Conservation (phyloP, 2,797 vertebrate genomes). For the Rallus crepitans region DNA sequence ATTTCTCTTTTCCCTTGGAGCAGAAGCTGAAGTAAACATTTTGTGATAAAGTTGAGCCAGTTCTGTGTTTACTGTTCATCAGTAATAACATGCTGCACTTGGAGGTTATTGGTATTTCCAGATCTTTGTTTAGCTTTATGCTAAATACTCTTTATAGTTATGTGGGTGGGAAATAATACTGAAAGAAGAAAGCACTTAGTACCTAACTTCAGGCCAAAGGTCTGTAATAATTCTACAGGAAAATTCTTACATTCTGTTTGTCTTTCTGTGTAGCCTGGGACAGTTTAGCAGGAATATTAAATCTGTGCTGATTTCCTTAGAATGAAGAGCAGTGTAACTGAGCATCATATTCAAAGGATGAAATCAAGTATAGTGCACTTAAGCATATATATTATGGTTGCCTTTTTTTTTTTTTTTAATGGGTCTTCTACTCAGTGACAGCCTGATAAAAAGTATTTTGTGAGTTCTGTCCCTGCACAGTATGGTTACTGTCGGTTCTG, state of each 20-base stretch:
- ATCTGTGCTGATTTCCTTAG: not conserved
- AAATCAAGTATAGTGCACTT: not conserved
- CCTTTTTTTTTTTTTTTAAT: not conserved
- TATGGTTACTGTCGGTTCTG: not conserved
- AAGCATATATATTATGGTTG: not conserved
- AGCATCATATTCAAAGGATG: not conserved
- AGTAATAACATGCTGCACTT: not conserved
- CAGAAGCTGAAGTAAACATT: not conserved
- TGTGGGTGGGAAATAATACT: not conserved
- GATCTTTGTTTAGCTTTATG: not conserved
- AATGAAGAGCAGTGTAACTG: not conserved
- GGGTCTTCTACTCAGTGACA: not conserved
- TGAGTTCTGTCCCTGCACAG: not conserved
- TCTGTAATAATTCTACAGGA: not conserved
- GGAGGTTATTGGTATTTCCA: not conserved
- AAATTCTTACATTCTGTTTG: not conserved
- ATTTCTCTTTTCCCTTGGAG: not conserved
- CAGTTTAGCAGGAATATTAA: not conserved
- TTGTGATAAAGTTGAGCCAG: not conserved
- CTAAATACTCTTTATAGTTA: not conserved
- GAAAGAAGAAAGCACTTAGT: not conserved
- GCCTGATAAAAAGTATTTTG: not conserved
- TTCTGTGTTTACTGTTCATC: not conserved
- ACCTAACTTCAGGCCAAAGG: not conserved
- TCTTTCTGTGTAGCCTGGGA: not conserved